Evolutionary conservation across 2,113 vertebrate species (phyloP).

Genomic region (Bubo scandiacus): DNA sequence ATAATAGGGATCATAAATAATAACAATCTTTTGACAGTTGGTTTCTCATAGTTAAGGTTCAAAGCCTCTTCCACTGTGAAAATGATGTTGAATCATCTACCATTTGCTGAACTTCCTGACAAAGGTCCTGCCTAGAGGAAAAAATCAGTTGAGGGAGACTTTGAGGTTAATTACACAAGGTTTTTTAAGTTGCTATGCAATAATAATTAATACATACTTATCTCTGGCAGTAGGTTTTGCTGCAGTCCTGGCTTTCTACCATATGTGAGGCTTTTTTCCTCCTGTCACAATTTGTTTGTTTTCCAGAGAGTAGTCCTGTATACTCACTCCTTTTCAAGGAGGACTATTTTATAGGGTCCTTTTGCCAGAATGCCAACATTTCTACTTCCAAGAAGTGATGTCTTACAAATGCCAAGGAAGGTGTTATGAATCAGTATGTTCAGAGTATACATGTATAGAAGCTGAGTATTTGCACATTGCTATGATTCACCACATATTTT

Average conservation of each 20-base stretch:
- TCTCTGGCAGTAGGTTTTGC: not conserved
- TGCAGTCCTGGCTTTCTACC: not conserved
- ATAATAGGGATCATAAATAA: not conserved
- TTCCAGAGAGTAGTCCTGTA: not conserved
- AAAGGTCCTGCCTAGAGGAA: constrained; percentile 10
- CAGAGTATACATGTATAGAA: not conserved
- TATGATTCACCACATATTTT: not conserved
- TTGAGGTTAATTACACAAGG: constrained; percentile 37
- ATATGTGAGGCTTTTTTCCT: not conserved
- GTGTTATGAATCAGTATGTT: not conserved
- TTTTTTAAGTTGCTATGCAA: not conserved
- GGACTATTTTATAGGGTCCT: not conserved
- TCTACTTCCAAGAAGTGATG: not conserved
- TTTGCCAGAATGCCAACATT: not conserved
- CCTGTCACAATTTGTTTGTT: not conserved
- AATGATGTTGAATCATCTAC: not conserved
- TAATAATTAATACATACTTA: constrained; percentile 25
- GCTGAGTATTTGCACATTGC: not conserved
- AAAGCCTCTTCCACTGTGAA: constrained; percentile 14
- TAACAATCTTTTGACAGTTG: not conserved
- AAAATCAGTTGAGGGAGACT: not conserved
- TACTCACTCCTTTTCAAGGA: not conserved
- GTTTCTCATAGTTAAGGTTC: not conserved
- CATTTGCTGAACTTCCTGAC: constrained; percentile 18
- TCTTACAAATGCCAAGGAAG: not conserved